Percentiles rank a stretch among this genome's conserved stretches.
phyloP scores from a whole-genome alignment of 2,888 invertebrate species.

The Polymixis flavicincta region DNA sequence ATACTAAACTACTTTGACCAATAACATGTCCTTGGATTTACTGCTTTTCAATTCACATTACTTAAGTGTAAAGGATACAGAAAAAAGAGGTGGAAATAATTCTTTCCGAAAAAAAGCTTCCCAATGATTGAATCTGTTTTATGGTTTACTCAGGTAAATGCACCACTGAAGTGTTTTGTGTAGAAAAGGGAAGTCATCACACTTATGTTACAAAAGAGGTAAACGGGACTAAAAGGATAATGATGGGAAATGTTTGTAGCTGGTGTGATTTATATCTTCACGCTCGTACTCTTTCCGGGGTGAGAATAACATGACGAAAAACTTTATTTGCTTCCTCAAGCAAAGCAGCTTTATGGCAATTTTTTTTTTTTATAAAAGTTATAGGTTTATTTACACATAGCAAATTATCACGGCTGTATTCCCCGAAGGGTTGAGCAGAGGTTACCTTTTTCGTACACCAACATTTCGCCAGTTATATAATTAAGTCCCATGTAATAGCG shows the following conservation, averaged over 20 bases:
- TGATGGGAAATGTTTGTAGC: slow-evolving; percentile 41
- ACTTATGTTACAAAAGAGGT: slow-evolving; percentile 46
- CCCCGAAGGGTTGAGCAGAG: no score
- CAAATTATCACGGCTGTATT: not conserved
- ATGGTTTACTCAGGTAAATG: slow-evolving; percentile 56
- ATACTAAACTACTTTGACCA: not conserved
- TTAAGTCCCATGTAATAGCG: no score
- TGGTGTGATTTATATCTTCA: slow-evolving; percentile 46
- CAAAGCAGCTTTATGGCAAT: not conserved
- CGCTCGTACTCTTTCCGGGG: slow-evolving; percentile 11
- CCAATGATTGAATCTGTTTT: slow-evolving; percentile 61
- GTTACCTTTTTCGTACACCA: no score
- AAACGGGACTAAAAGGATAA: slow-evolving; percentile 42
- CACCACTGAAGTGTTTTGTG: slow-evolving; percentile 44
- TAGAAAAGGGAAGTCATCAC: slow-evolving; percentile 54
- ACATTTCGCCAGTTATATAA: no score
- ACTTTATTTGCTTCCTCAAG: not conserved
- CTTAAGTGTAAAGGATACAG: slow-evolving; percentile 36
- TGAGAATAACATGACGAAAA: slow-evolving; percentile 15
- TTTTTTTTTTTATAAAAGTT: not conserved
- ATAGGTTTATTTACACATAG: not conserved
- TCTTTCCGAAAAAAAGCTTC: slow-evolving; percentile 49
- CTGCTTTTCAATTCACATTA: slow-evolving; percentile 27
- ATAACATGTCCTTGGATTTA: slow-evolving; percentile 21
- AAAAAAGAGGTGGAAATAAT: slow-evolving; percentile 52